Base-by-base conservation (phyloP, 64 coral and sea anemone genomes). In the Astreopora myriophthalma region DNA sequence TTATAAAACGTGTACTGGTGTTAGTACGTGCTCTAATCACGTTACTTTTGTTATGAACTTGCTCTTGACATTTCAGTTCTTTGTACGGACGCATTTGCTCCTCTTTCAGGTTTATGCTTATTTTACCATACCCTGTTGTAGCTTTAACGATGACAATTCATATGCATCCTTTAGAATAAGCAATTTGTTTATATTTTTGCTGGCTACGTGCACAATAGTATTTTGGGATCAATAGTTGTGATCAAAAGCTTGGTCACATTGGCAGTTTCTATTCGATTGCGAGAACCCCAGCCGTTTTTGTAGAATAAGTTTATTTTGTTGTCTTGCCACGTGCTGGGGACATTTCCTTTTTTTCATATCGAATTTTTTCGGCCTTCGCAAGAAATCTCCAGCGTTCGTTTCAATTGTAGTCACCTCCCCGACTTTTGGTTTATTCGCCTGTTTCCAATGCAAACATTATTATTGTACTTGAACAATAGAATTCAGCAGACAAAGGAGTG, bases 151-250 rank as follows among this genome's bases (percentile, higher is more conserved):
- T 31, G 4, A 37, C 14, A 37, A 19, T n/a, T 66, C 6, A 66
- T 37, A 20, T 37, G 4, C 33, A 12, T 16, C 33, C 22, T 0
- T 2, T 22, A 9, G 17, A 34, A 34, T 70, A 70, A 34, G 37
- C 70, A 33, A 35, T 34, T 73, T 73, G 34, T 73, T 73, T 73
- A 73, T 38, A 26, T 70, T 73, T 73, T 73, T 64, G 20, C 37
- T 20, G 70, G 31, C 5, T 73, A 37, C 75, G 44, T 78, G 42
- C 40, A 78, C 39, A 12, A 48, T 12, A 52, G 52, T 52, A 78
- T 49, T 52, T 78, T 52, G 75, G 75, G 75, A 25, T 78, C 73
- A 78, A 78, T 39, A 14, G 13, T 13, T 38, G 10, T 78, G 40
- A 49, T 73, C 70, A 36, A 16, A 34, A 34, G n/a, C 1, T 73